Evolutionary conservation across 1,140 invertebrate species (phyloP).

Genomic region (Muscidifurax raptorellus): DNA sequence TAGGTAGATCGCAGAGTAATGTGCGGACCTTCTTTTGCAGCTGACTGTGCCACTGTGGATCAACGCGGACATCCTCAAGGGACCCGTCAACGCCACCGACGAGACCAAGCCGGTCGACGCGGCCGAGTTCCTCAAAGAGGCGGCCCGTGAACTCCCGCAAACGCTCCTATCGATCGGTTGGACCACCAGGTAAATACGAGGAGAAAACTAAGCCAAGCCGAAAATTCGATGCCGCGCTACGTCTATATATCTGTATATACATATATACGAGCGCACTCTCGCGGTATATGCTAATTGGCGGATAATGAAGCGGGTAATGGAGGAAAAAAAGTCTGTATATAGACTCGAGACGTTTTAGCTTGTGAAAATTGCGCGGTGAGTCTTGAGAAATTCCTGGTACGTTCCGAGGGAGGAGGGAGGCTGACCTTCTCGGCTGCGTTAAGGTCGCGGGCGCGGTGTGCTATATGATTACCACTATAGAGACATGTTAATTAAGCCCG

Average conservation of each 20-base stretch:
- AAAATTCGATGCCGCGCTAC: background rate
- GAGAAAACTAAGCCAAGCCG: background rate
- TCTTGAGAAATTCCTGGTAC: background rate
- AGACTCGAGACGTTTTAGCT: background rate
- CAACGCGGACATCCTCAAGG: slow-evolving; percentile 90
- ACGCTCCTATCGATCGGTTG: slow-evolving; percentile 89
- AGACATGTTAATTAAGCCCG: slow-evolving; percentile 33
- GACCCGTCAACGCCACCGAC: slow-evolving; percentile 81
- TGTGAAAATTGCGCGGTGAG: background rate
- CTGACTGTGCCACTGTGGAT: slow-evolving; percentile 87
- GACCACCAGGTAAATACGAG: slow-evolving; percentile 83
- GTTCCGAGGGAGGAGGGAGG: background rate
- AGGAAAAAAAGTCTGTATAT: background rate
- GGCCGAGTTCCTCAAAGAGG: slow-evolving; percentile 79
- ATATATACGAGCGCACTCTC: background rate
- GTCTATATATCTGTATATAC: background rate
- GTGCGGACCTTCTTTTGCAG: slow-evolving; percentile 68
- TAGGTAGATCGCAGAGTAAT: too few species aligned
- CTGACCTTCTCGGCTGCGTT: slow-evolving; percentile 2
- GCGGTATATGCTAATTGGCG: background rate
- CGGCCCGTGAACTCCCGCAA: slow-evolving; percentile 77
- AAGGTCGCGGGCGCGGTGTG: background rate
- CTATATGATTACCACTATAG: slow-evolving; percentile 12
- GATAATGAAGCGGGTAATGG: background rate
- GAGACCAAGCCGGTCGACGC: slow-evolving; percentile 82